Evolutionary conservation across 2,113 vertebrate species (phyloP).

Genomic region (Nibea coibor): DNA sequence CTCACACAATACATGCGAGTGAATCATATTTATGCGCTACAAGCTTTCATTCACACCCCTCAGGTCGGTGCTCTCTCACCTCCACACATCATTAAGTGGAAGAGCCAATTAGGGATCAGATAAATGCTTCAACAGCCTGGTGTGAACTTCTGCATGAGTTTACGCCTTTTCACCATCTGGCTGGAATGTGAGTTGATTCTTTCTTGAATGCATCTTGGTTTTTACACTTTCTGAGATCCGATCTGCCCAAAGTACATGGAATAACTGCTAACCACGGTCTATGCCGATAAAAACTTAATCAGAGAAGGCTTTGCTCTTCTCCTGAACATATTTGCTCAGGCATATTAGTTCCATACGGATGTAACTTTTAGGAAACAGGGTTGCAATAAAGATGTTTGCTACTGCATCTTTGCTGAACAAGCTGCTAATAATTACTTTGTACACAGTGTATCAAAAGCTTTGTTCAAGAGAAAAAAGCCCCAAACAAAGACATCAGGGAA

Average conservation of each 20-base stretch:
- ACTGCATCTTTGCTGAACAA: conserved; percentile 35
- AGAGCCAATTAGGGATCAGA: conserved; percentile 20
- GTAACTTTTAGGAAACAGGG: background rate
- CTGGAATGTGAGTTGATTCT: background rate
- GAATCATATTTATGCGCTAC: background rate
- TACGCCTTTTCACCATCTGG: conserved; percentile 6
- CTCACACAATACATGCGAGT: background rate
- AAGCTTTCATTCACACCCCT: background rate
- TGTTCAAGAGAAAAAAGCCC: conserved; percentile 40
- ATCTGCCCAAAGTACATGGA: background rate
- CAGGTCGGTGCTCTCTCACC: background rate
- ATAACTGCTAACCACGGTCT: background rate
- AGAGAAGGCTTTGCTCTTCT: no score
- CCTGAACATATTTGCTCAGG: background rate
- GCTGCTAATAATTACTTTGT: conserved; percentile 46
- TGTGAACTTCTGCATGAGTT: background rate
- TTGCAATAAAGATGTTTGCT: conserved; percentile 31
- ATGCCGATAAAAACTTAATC: background rate
- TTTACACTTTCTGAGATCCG: background rate
- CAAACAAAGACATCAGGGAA: conserved; percentile 10
- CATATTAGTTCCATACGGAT: conserved; percentile 1
- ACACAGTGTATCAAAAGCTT: conserved; percentile 39
- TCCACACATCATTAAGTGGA: background rate
- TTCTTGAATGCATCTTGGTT: background rate
- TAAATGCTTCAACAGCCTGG: background rate